Evolutionary conservation across 2,888 invertebrate genomes (phyloP).

Genomic region (Plusia festucae): DNA sequence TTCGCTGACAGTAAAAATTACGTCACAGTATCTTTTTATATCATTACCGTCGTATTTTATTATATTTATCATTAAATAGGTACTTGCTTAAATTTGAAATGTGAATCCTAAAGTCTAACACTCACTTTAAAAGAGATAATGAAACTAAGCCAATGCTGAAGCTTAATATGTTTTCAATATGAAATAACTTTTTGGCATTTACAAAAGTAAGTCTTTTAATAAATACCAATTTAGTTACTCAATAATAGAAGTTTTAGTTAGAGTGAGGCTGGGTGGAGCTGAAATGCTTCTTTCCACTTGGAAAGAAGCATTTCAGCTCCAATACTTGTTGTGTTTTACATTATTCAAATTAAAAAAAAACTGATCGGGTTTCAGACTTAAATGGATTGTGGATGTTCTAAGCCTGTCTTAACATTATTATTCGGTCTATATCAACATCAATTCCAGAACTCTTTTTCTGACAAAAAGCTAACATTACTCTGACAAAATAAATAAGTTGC

Average conservation of each 20-base stretch:
- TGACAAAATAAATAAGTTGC: constrained; percentile 18
- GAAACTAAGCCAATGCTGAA: not conserved
- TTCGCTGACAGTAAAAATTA: constrained; percentile 57
- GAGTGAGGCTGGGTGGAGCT: no score
- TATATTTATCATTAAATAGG: constrained; percentile 49
- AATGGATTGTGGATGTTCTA: not conserved
- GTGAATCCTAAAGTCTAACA: constrained; percentile 6
- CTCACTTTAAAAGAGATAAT: not conserved
- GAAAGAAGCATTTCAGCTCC: not conserved
- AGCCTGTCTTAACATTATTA: constrained; percentile 1
- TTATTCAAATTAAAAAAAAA: no score
- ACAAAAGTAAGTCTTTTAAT: not conserved
- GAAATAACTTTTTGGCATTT: not conserved
- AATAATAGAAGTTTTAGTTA: no score
- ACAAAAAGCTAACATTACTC: constrained; percentile 7
- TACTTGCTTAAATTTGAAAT: constrained; percentile 49
- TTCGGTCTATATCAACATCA: constrained; percentile 1
- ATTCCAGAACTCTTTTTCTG: constrained; percentile 13
- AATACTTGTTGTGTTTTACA: not conserved
- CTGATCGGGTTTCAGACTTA: no score
- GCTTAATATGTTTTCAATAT: no score
- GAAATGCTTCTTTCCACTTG: no score
- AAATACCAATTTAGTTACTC: not conserved
- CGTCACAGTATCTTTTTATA: constrained; percentile 49
- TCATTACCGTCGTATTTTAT: constrained; percentile 29